Evolutionary conservation across 1,140 invertebrate species (phyloP), one percentile per base, ranked within the genome.

Genomic region (Bombyx mandarina): DNA sequence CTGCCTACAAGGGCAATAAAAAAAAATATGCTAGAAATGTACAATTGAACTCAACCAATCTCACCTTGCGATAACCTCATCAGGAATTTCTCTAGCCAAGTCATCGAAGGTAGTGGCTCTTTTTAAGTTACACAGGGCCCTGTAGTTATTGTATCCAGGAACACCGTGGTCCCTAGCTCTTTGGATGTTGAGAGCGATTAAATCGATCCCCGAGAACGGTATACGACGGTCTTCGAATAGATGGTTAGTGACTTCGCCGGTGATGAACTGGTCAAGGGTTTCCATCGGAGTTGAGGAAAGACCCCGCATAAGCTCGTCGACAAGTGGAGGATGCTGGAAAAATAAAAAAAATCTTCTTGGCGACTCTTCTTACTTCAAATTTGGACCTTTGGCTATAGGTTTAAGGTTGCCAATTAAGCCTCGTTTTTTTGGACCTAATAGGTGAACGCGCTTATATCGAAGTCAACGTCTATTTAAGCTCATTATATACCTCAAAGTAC

Each of bases 161-260:
- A 97, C 86, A 5, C 95, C 96, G 69, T 97, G 95, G 75, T 97
- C 96, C 66, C 96, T 90, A 2, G 90, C 94, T 69, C 96, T 89
- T 71, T 96, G 95, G 46, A 97, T 89, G 69, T 97, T 97, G 0
- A 97, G 85, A 0, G 95, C 93, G 10, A 96, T 92, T 45, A 97
- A 79, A 88, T 97, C 96, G 10, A 97, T 88, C 4, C 96, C 95
- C 1, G 94, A 96, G 81, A 96, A 96, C 1, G 94, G 94, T 70
- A 93, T 95, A 51, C 91, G 93, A 43, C 91, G 91, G 66, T 96
- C 94, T 82, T 98, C 96, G 74, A 98, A 98, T 18, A 99, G 82
- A 85, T 98, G 96, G 86, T 98, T 97, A 0, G 96, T 97, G 2
- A 98, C 94, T 89, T 97, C 96, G 0, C 95, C 95, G 0, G 96